Percentiles rank a stretch among this genome's conserved stretches.
Evolutionary conservation across 2,113 vertebrate species (phyloP).

Genomic region (Aythya baeri): DNA sequence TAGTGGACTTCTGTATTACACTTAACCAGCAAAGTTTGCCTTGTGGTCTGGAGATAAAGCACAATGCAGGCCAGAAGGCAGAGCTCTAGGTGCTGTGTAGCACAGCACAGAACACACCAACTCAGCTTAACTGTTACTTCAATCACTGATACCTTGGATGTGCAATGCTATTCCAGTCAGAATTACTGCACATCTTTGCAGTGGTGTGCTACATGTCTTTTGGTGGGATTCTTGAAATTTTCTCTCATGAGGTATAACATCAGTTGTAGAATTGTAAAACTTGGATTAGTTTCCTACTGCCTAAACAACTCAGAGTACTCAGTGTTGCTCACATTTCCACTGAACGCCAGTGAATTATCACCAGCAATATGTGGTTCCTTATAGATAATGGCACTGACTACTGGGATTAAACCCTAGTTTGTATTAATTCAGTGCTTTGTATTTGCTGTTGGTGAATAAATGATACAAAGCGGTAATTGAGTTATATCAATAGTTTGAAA

Average conservation of each 20-base stretch:
- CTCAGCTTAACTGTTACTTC: not conserved
- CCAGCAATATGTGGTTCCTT: not conserved
- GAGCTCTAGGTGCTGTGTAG: not conserved
- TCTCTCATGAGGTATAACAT: not conserved
- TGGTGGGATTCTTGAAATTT: not conserved
- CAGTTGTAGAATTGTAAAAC: not conserved
- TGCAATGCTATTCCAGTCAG: not conserved
- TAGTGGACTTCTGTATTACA: not conserved
- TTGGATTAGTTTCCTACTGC: not conserved
- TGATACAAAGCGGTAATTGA: not conserved
- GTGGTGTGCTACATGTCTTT: not conserved
- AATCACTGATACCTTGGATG: not conserved
- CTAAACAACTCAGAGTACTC: not conserved
- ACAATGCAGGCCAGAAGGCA: too few species aligned
- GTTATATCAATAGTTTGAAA: not conserved
- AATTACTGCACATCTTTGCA: not conserved
- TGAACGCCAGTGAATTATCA: not conserved
- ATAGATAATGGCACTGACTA: not conserved
- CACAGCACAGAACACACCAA: not conserved
- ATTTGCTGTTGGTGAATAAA: not conserved
- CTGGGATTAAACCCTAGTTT: not conserved
- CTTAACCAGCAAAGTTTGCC: not conserved
- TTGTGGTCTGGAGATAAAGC: not conserved
- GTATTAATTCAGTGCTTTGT: not conserved
- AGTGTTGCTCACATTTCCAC: not conserved